Base-by-base conservation (phyloP, 2,113 vertebrate genomes). In the Fulica atra region DNA sequence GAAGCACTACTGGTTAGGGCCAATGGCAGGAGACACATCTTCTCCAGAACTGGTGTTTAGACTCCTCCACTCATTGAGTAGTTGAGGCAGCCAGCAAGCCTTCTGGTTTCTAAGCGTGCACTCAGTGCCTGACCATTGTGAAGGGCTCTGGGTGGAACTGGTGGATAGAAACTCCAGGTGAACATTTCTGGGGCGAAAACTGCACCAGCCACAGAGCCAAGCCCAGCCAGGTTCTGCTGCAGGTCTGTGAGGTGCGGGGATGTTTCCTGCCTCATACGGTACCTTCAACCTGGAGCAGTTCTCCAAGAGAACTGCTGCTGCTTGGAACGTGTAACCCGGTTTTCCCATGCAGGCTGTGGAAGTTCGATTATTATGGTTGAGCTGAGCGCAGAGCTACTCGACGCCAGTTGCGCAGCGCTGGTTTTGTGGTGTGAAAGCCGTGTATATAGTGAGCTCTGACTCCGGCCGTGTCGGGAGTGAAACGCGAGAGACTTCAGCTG, bases 61-160 rank as follows among this genome's bases (percentile, higher is more conserved):
- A 50, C 35, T 77, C 59, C 63, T 65, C 36, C 25, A 16, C 18
- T 56, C 53, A 6, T 2, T 10, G 36, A 59, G 48, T 13, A 1
- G 73, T 78, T 68, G 2, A 9, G 60, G 40, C 69, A 85, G 59
- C 23, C 63, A 19, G 21, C 16, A 71, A 50, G 16, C n/a, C 53
- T 57, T 56, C 24, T 8, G 20, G 36, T 73, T 78, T 71, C 44
- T 56, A 16, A 70, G 46, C 31, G 13, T 50, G 69, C 31, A 2
- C 59, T 72, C 6, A 1, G 42, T 16, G 46, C 28, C 38, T 15
- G 7, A 7, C 21, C 0, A 0, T 28, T 31, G 0, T 1, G 1
- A 88, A 81, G 61, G 53, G 26, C 70, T 53, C 2, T 0, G 2
- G 42, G 1, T 91, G 46, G 48, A 46, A 44, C 5, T 40, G 16